Base-by-base conservation (phyloP, 2,113 vertebrate genomes). In the Aegithalos caudatus region DNA sequence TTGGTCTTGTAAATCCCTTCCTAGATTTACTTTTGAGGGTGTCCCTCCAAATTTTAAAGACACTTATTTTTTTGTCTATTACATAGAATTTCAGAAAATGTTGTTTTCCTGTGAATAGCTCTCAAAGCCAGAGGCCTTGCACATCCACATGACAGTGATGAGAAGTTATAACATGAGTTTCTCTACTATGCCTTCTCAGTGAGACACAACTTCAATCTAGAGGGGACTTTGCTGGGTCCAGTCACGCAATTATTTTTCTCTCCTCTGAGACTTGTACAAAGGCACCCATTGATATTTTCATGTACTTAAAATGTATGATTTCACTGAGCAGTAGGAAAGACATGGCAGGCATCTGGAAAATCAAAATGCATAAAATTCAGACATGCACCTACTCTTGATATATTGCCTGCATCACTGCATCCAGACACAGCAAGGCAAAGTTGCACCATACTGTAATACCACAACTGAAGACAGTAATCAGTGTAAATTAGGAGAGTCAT, bases 351-450 rank as follows among this genome's bases (percentile, higher is more conserved):
- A 37, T 40, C 17, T 69, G 42, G 24, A 73, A 73, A 87, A 81
- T 35, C 14, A 81, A 81, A 90, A 81, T 71, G 38, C 27, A 20
- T 64, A 12, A 60, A 57, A 56, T 56, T 70, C 35, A 86, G 57
- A 51, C 9, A 10, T 1, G 0, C 53, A 15, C 1, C 2, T 76
- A 35, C 22, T 33, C 16, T 54, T 71, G 56, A 66, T 0, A 0
- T 37, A 45, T 9, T 56, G 19, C 25, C 28, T 58, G 47, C 35
- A 29, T 35, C 60, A 51, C 22, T 76, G 18, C 25, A 72, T 73
- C 37, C 42, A 73, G 62, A 60, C 31, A 29, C 14, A 77, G 53
- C n/a, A 65, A 72, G 53, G 53, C 28, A 87, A 76, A 83, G 62
- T 66, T 65, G 37, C 37, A 33, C 13, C 21, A 8, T 38, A 40